Evolutionary conservation across 2,113 vertebrate species (phyloP), one percentile per base, ranked within the genome.

Genomic region (Heteronetta atricapilla): DNA sequence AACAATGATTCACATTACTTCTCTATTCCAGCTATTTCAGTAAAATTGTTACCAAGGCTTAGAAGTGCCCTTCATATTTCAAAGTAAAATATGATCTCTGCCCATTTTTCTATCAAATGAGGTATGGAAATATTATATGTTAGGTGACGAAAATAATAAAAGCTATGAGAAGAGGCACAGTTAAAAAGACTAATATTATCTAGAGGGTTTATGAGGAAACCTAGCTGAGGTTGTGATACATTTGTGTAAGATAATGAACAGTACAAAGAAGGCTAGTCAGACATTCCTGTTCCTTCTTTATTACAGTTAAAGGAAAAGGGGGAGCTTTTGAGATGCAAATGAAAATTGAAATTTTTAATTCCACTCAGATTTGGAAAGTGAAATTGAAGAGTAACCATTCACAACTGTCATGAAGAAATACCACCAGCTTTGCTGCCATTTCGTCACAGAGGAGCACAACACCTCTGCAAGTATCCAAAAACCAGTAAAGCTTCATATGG

Each of bases 221-320:
- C 53, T 60, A 67, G 81, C 26, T 55, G 17, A 15, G 48, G 36
- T 29, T 44, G 44, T 60, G 77, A 72, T 83, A 85, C 64, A 42
- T 73, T 95, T 82, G 48, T 93, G 62, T 68, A 58, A 88, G 94
- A 90, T 92, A 94, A 95, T 46, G 88, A 93, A 68, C 79, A 46
- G 48, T 22, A 62, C 44, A 73, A 83, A 85, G 44, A 40, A 60
- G 52, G 48, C 73, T 60, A 36, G 72, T 44, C 83, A 82, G 82
- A n/a, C 1, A 0, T 83, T 92, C 80, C 17, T 11, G 0, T 74
- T 86, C 79, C n/a, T 74, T 38, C 72, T 91, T 86, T 86, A 46
- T 40, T 76, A 34, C 52, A 11, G 6, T 46, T 46, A 89, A 95
- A 89, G 58, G 66, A 82, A 72, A 85, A 34, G 28, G 25, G 25